Conservation (phyloP, 2,797 vertebrate species). For the Choloepus didactylus region DNA sequence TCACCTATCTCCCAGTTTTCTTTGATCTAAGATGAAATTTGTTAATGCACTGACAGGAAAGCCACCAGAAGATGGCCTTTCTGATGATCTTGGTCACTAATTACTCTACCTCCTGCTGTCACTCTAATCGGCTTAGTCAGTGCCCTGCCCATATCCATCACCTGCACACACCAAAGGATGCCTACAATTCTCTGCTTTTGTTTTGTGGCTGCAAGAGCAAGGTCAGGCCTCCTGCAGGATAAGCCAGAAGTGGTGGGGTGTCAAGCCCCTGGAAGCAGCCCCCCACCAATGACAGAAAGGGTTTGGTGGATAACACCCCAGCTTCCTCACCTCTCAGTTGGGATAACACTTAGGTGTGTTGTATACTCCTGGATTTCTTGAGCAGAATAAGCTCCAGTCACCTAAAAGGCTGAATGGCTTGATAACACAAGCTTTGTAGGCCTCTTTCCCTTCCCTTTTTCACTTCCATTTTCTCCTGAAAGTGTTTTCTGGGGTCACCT, state of each 20-base stretch:
- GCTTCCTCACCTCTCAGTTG: neutral
- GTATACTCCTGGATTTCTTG: neutral
- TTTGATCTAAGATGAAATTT: constrained; percentile 24
- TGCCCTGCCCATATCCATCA: neutral
- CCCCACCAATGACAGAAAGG: neutral
- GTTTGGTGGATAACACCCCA: neutral
- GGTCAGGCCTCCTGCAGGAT: neutral
- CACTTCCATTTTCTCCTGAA: neutral
- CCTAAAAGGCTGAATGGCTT: neutral
- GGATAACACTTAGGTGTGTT: neutral
- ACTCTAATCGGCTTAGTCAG: neutral
- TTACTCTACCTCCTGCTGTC: neutral
- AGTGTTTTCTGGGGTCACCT: neutral
- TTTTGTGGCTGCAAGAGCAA: constrained; percentile 20
- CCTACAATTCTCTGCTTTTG: neutral
- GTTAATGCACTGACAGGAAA: constrained; percentile 4
- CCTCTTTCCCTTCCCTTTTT: neutral
- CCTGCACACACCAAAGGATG: neutral
- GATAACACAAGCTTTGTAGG: neutral
- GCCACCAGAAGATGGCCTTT: constrained; percentile 16
- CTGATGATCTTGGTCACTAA: neutral
- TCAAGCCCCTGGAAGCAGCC: neutral
- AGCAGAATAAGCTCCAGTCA: neutral
- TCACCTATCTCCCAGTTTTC: neutral
- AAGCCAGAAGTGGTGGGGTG: neutral